Percentiles rank a stretch among this genome's conserved stretches.
Conservation (phyloP, 2,797 vertebrate species). For the Xerus rutilus region DNA sequence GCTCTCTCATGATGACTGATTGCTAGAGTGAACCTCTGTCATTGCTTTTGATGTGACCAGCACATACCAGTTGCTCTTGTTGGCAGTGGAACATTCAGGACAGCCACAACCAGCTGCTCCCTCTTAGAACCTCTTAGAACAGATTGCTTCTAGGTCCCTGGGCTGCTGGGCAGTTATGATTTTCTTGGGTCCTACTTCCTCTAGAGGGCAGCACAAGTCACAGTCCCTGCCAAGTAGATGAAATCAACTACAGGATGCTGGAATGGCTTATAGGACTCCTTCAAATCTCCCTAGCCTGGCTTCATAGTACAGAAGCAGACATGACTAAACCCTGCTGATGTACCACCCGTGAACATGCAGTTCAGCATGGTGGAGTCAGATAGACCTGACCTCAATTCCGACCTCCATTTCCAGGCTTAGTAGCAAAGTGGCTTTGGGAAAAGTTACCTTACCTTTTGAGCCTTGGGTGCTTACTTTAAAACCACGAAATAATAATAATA, state of each 20-base stretch:
- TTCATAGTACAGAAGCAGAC: background rate
- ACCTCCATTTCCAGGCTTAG: background rate
- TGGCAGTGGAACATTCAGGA: background rate
- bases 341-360: background rate
- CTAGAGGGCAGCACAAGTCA: conserved; percentile 68
- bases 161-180: background rate
- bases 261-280: background rate
- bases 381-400: background rate
- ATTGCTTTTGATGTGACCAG: background rate
- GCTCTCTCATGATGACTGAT: background rate
- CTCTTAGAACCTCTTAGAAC: background rate
- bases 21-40: background rate
- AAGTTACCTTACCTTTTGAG: conserved; percentile 21
- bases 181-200: background rate
- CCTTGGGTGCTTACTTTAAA: conserved; percentile 47
- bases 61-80: background rate
- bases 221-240: background rate
- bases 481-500: background rate
- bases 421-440: background rate
- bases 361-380: background rate
- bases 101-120: background rate
- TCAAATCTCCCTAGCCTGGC: background rate
- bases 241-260: background rate
- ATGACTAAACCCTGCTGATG: background rate
- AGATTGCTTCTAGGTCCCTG: background rate